Percentiles rank a stretch among this genome's conserved stretches.
Conservation (phyloP, 2,888 invertebrate species). For the Drosophila suboccidentalis region DNA sequence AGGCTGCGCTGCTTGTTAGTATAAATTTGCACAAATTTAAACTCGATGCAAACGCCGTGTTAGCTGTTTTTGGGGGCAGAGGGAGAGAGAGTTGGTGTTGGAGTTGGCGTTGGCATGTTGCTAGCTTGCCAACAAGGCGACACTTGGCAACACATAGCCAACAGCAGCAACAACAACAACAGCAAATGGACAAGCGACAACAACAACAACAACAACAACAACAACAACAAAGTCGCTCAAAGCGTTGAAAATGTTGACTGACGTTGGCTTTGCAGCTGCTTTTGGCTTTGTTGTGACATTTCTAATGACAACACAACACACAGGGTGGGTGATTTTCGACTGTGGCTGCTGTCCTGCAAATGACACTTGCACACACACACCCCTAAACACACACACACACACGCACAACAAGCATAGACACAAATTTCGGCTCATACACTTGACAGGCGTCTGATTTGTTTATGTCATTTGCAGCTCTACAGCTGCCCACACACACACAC, state of each 20-base stretch:
- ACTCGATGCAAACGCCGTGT: slow-evolving; percentile 15
- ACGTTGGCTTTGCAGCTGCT: slow-evolving; percentile 72
- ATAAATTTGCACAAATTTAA: slow-evolving; percentile 68
- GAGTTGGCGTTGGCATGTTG: slow-evolving; percentile 19
- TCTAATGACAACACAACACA: slow-evolving; percentile 73
- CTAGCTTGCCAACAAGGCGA: slow-evolving; percentile 47
- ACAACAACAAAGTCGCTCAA: slow-evolving; percentile 42
- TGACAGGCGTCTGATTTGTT: slow-evolving; percentile 82
- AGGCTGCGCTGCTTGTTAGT: slow-evolving; percentile 53
- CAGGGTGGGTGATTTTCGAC: slow-evolving; percentile 1
- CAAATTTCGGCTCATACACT: slow-evolving; percentile 63
- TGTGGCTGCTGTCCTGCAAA: slow-evolving; percentile 58
- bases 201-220: slow-evolving; percentile 33
- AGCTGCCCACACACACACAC: slow-evolving; percentile 63
- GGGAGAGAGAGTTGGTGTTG: background rate
- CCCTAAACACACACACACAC: slow-evolving; percentile 15
- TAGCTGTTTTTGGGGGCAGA: background rate
- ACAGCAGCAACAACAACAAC: slow-evolving; percentile 35
- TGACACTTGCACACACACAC: slow-evolving; percentile 61
- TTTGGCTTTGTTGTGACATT: slow-evolving; percentile 81
- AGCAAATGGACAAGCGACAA: slow-evolving; percentile 11
- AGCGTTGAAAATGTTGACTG: slow-evolving; percentile 66
- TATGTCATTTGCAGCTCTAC: slow-evolving; percentile 78
- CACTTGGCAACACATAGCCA: slow-evolving; percentile 61
- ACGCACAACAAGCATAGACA: slow-evolving; percentile 31